Percentiles rank a stretch among this genome's conserved stretches.
These are phyloP conservation scores for Microctonus hyperodae DNA, from an alignment of 2,888 invertebrate species.

Conservation along the genomic window DNA sequence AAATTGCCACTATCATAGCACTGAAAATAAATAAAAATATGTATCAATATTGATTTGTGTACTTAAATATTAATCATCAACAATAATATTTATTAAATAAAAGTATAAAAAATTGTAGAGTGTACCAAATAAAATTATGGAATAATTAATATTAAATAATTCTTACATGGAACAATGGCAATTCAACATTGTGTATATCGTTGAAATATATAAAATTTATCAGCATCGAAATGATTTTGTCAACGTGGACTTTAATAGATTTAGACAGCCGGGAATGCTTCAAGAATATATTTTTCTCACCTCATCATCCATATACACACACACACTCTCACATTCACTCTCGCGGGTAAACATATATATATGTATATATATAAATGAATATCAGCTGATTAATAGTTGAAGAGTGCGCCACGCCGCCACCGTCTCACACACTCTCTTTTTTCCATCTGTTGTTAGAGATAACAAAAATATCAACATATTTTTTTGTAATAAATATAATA, in stretches of 20 bases:
- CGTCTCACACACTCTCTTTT: not conserved
- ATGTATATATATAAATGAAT: not conserved
- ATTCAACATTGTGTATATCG: slow-evolving; percentile 32
- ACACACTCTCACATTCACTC: not conserved
- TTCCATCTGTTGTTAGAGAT: not conserved
- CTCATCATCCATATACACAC: no score
- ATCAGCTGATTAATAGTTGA: not conserved
- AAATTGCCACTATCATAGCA: slow-evolving; percentile 34
- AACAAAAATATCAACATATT: no score
- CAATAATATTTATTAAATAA: not conserved
- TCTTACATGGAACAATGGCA: slow-evolving; percentile 34
- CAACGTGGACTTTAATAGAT: slow-evolving; percentile 29
- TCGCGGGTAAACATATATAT: no score
- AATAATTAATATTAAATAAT: not conserved
- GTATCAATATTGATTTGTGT: not conserved
- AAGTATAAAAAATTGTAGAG: not conserved
- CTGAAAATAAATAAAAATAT: slow-evolving; percentile 34
- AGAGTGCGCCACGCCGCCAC: not conserved
- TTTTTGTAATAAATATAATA: no score
- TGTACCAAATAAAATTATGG: not conserved
- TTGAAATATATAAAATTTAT: slow-evolving; percentile 2
- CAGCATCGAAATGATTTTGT: slow-evolving; percentile 17
- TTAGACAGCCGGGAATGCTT: not conserved
- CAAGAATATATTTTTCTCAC: no score
- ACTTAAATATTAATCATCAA: not conserved